phyloP scores from a whole-genome alignment of 37 sponge, comb jelly and placozoan genomes.

The Mnemiopsis leidyi region DNA sequence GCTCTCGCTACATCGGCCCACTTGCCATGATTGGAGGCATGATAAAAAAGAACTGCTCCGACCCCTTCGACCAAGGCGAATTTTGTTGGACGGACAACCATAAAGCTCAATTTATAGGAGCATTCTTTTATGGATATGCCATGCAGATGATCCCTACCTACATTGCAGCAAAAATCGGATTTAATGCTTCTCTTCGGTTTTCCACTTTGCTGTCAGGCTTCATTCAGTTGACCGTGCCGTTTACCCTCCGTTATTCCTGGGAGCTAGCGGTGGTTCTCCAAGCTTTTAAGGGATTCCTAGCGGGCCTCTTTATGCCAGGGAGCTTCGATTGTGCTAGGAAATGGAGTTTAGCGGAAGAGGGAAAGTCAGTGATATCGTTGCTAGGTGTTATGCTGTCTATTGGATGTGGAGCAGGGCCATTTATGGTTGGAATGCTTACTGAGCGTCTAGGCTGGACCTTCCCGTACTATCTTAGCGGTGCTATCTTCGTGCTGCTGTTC shows the following conservation, averaged over 20 bases:
- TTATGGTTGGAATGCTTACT: not conserved
- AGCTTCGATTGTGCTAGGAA: not conserved
- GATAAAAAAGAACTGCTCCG: slow-evolving; percentile 46
- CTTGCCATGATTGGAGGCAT: slow-evolving; percentile 46
- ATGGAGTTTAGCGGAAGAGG: slow-evolving; percentile 5
- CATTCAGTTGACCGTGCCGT: not conserved
- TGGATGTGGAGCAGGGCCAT: not conserved
- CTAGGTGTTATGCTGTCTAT: not conserved
- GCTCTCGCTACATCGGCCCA: not conserved
- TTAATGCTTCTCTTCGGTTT: not conserved
- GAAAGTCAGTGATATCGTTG: not conserved
- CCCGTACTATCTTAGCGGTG: not conserved
- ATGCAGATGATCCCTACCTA: not conserved
- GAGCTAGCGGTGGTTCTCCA: not conserved
- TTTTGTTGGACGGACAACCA: slow-evolving; percentile 18
- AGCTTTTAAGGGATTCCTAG: not conserved
- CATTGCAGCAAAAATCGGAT: not conserved
- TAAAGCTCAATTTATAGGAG: not conserved
- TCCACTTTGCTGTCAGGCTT: not conserved
- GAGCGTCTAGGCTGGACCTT: not conserved
- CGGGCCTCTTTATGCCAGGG: not conserved
- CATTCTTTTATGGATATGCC: slow-evolving; percentile 48
- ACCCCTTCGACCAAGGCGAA: not conserved
- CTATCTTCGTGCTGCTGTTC: not conserved
- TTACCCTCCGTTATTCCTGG: not conserved